Evolutionary conservation across 2,113 vertebrate genomes (phyloP).

Genomic region (Ammodytes dubius): DNA sequence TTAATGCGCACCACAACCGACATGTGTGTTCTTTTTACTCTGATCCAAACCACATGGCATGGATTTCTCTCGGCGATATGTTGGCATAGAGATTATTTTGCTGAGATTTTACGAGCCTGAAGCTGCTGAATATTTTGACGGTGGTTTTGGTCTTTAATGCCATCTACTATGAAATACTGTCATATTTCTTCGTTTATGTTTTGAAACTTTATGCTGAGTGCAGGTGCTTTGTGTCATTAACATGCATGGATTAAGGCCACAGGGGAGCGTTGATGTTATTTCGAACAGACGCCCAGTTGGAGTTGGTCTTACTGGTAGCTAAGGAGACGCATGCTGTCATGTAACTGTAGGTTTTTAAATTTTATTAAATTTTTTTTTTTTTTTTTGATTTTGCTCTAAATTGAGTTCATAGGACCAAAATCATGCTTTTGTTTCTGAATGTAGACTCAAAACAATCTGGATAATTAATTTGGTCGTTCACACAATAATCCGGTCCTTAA

Average conservation of each 20-base stretch:
- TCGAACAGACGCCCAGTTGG: slow-evolving; percentile 26
- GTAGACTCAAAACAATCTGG: background rate
- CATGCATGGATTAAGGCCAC: background rate
- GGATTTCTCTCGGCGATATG: slow-evolving; percentile 10
- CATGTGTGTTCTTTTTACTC: background rate
- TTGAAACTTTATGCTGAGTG: slow-evolving; percentile 14
- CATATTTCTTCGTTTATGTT: background rate
- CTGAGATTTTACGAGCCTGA: slow-evolving; percentile 45
- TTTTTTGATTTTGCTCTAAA: slow-evolving; percentile 11
- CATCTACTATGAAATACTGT: slow-evolving; percentile 23
- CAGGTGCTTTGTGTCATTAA: background rate
- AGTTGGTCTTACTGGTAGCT: background rate
- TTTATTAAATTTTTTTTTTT: background rate
- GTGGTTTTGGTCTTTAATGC: slow-evolving; percentile 15
- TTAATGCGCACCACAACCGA: slow-evolving; percentile 2
- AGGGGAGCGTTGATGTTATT: background rate
- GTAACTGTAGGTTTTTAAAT: background rate
- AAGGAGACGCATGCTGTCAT: slow-evolving; percentile 16
- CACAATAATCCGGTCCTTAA: background rate
- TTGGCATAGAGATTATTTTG: slow-evolving; percentile 54
- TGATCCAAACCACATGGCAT: slow-evolving; percentile 8
- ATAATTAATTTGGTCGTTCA: slow-evolving; percentile 6
- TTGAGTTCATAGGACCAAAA: slow-evolving; percentile 64
- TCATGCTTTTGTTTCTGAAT: slow-evolving; percentile 7
- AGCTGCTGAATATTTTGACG: slow-evolving; percentile 41